Percentiles rank a stretch among this genome's conserved stretches.
These are phyloP conservation scores for Catamblyrhynchus diadema DNA, from an alignment of 2,797 vertebrate species.

Conservation along the genomic window DNA sequence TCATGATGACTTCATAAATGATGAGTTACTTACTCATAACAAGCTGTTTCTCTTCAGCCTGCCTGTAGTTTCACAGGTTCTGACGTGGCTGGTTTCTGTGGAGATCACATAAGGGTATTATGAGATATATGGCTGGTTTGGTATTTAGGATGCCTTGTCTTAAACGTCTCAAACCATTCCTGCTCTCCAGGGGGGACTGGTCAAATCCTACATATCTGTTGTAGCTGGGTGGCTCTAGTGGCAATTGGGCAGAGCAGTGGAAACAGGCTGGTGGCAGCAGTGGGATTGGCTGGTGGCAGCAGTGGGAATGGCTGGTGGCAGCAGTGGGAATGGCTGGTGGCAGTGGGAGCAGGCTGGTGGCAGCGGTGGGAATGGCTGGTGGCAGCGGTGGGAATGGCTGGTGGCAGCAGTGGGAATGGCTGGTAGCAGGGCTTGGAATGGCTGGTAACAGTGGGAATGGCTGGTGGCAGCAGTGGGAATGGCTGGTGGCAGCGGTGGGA, in stretches of 20 bases:
- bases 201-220: background rate
- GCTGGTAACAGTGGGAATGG: fast-evolving
- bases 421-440: fast-evolving
- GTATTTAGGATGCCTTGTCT: background rate
- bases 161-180: background rate
- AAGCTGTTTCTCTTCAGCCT: background rate
- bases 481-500: background rate
- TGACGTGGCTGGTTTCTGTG: background rate
- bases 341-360: too few species aligned
- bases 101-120: background rate
- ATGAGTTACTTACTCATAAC: background rate
- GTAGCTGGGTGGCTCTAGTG: background rate
- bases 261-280: background rate
- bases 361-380: too few species aligned
- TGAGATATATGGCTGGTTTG: background rate
- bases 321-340: too few species aligned
- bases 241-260: background rate
- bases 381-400: fast-evolving
- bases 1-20: background rate
- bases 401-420: background rate
- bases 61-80: background rate
- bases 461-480: background rate
- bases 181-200: fast-evolving
- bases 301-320: too few species aligned
- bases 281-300: background rate